These are phyloP conservation scores for Tetanocera ferruginea DNA, from an alignment of 2,888 invertebrate genomes.

Conservation along the genomic window DNA sequence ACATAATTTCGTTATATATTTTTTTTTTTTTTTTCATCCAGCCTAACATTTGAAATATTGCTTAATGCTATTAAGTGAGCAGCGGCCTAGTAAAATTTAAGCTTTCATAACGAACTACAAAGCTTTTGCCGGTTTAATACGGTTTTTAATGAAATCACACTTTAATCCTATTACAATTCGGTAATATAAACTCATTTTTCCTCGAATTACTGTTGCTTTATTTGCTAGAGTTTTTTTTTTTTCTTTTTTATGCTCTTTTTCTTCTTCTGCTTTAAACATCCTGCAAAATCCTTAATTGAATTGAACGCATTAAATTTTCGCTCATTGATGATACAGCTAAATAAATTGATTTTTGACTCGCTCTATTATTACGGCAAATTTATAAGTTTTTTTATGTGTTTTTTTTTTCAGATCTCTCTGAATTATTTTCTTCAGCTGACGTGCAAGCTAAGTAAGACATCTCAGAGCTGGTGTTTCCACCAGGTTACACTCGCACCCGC, in stretches of 20 bases:
- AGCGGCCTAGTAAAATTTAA: too few species aligned
- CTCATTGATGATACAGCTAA: neutral
- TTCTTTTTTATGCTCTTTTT: too few species aligned
- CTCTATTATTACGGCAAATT: neutral
- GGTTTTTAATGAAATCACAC: too few species aligned
- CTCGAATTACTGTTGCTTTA: neutral
- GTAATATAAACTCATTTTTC: neutral
- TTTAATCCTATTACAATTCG: too few species aligned
- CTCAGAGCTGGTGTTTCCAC: neutral
- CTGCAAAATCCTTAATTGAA: neutral
- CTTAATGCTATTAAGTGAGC: too few species aligned
- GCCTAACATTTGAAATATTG: too few species aligned
- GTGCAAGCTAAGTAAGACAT: neutral
- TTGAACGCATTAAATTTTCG: neutral
- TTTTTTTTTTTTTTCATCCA: too few species aligned
- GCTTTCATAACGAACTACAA: too few species aligned
- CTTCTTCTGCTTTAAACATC: too few species aligned
- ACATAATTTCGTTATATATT: too few species aligned
- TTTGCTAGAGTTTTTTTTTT: too few species aligned
- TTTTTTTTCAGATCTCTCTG: neutral
- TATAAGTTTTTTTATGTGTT: neutral
- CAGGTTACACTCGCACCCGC: neutral
- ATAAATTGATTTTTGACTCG: constrained; percentile 1
- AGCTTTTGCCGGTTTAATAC: too few species aligned
- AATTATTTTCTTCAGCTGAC: neutral